A percentile compares a stretch with the other conserved stretches of the same genome.
These are phyloP conservation scores for Huso huso DNA, from an alignment of 2,797 vertebrate species.

Conservation along the genomic window DNA sequence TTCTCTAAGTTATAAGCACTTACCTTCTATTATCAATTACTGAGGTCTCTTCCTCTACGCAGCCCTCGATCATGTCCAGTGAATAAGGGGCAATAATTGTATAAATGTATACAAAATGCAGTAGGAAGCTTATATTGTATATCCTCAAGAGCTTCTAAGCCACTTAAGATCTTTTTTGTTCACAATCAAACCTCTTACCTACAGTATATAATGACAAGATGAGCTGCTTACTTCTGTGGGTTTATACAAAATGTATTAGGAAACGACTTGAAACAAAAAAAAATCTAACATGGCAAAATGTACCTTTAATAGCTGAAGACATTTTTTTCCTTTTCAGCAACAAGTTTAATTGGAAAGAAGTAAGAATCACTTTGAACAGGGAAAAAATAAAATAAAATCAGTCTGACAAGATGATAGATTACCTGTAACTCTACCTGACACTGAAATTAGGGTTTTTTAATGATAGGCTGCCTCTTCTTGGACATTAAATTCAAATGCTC, in stretches of 20 bases:
- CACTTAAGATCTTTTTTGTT: no score
- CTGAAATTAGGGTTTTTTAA: conserved; percentile 89
- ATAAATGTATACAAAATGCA: no score
- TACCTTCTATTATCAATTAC: no score
- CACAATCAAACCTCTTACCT: neutral
- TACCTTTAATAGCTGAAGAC: conserved; percentile 60
- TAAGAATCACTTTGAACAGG: conserved; percentile 72
- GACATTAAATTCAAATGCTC: conserved; percentile 90
- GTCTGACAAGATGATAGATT: conserved; percentile 89
- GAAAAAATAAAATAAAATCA: conserved; percentile 69
- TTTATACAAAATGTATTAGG: conserved; percentile 37
- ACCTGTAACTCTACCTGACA: conserved; percentile 88
- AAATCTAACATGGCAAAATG: conserved; percentile 53
- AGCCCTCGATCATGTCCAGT: no score
- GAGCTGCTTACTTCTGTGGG: conserved; percentile 36
- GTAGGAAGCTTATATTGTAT: no score
- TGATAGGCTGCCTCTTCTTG: conserved; percentile 84
- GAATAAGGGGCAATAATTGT: no score
- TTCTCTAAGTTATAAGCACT: no score
- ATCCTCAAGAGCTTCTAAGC: no score
- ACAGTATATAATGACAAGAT: conserved; percentile 30
- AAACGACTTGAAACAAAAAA: conserved; percentile 44
- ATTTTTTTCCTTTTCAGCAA: conserved; percentile 59
- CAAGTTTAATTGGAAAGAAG: conserved; percentile 78
- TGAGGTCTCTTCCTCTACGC: no score